Conservation (phyloP, 2,888 invertebrate genomes). For the Habroteleia sp. region DNA sequence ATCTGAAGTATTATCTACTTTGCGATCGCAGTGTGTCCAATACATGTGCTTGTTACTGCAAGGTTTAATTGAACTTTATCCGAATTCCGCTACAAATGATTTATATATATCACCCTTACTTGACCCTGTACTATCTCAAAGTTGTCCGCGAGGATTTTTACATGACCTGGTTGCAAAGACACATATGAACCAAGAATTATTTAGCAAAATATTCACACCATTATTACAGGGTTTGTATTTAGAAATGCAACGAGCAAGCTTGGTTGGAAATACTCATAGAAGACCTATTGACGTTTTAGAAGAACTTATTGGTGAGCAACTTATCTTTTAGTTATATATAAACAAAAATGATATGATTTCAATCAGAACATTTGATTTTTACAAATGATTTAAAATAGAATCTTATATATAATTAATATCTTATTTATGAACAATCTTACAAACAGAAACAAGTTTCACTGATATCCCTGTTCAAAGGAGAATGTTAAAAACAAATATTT, state of each 20-base stretch:
- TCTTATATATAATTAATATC: too few species aligned
- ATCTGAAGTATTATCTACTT: constrained; percentile 84
- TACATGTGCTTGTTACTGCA: constrained; percentile 84
- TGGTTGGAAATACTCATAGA: constrained; percentile 86
- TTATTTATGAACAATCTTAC: too few species aligned
- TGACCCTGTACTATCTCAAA: constrained; percentile 86
- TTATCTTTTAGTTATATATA: too few species aligned
- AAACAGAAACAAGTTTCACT: too few species aligned
- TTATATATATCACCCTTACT: constrained; percentile 85
- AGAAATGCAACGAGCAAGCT: constrained; percentile 86
- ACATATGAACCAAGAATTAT: constrained; percentile 84
- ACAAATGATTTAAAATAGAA: too few species aligned
- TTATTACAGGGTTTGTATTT: constrained; percentile 88
- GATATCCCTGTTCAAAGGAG: too few species aligned
- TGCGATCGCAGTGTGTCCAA: constrained; percentile 84
- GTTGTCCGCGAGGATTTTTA: constrained; percentile 88
- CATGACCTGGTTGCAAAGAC: constrained; percentile 86
- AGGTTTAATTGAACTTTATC: constrained; percentile 79
- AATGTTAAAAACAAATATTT: too few species aligned
- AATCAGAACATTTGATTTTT: too few species aligned
- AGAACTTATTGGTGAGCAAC: constrained; percentile 83
- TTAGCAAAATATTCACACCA: constrained; percentile 85
- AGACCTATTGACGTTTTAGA: constrained; percentile 88
- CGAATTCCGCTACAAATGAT: constrained; percentile 64
- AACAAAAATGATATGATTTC: too few species aligned